Evolutionary conservation across 2,797 vertebrate species (phyloP).

Genomic region (Xiphorhynchus erythropygius): DNA sequence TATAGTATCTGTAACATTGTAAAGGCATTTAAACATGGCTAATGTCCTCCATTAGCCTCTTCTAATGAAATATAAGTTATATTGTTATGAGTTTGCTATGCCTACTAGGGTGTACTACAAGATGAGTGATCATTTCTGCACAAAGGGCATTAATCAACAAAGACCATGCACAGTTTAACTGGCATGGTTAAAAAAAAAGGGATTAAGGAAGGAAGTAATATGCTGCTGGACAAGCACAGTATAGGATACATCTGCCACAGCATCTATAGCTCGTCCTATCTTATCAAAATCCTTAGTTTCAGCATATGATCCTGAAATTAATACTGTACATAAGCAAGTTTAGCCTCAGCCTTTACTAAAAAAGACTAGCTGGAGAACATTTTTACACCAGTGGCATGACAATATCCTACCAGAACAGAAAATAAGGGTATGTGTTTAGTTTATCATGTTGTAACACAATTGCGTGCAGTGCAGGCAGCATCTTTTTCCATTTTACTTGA

Average conservation of each 20-base stretch:
- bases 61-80: conserved; percentile 89
- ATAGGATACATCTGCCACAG: conserved; percentile 59
- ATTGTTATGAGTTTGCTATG: conserved; percentile 79
- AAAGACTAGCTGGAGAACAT: conserved; percentile 54
- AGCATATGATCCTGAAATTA: conserved; percentile 64
- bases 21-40: conserved; percentile 75
- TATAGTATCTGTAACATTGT: conserved; percentile 65
- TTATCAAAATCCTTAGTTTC: conserved; percentile 68
- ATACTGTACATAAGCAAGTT: conserved; percentile 51
- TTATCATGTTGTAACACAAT: neutral
- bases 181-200: conserved; percentile 64
- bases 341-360: conserved; percentile 52
- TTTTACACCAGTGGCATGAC: conserved; percentile 34
- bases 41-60: conserved; percentile 86
- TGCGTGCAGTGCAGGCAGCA: conserved; percentile 27
- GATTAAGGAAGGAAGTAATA: conserved; percentile 17
- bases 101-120: conserved; percentile 80
- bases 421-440: neutral
- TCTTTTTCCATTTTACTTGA: conserved; percentile 28
- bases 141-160: conserved; percentile 70
- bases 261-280: conserved; percentile 45
- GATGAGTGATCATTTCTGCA: conserved; percentile 81
- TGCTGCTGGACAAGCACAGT: conserved; percentile 63
- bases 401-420: conserved; percentile 20
- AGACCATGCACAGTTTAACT: conserved; percentile 88